phyloP scores from a whole-genome alignment of 2,888 invertebrate species.

The Dasysyrphus albostriatus region DNA sequence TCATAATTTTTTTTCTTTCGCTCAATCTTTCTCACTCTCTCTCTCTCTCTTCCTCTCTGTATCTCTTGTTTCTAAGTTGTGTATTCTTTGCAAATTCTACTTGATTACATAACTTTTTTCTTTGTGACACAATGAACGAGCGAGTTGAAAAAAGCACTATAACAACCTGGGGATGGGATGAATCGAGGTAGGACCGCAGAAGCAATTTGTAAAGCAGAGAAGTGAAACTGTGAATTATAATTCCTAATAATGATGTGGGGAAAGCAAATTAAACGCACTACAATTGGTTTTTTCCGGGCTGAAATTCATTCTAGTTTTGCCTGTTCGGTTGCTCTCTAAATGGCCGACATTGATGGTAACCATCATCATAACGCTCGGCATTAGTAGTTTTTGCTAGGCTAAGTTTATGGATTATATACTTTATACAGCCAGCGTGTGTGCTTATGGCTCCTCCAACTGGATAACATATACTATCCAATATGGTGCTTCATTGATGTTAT shows the following conservation, averaged over 20 bases:
- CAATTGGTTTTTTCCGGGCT: constrained; percentile 84
- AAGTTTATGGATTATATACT: constrained; percentile 44
- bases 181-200: constrained; percentile 10
- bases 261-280: constrained; percentile 81
- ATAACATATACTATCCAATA: neutral
- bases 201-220: constrained; percentile 64
- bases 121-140: constrained; percentile 39
- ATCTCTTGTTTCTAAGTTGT: constrained; percentile 1
- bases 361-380: constrained; percentile 9
- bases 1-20: constrained; percentile 1
- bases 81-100: constrained; percentile 33
- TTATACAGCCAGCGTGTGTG: neutral
- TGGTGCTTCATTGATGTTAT: constrained; percentile 13
- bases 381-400: constrained; percentile 31
- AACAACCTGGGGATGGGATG: constrained; percentile 27
- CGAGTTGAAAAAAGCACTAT: constrained; percentile 9
- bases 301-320: constrained; percentile 67
- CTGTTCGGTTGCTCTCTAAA: constrained; percentile 42
- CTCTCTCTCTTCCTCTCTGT: neutral
- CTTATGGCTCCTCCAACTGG: constrained; percentile 1
- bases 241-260: constrained; percentile 75
- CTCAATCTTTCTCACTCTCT: neutral
- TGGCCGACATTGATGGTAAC: constrained; percentile 64
- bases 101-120: constrained; percentile 49
- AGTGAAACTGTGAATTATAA: constrained; percentile 73